These are phyloP conservation scores for Macrostomum lignano DNA, from an alignment of 1,140 invertebrate genomes.

Conservation along the genomic window DNA sequence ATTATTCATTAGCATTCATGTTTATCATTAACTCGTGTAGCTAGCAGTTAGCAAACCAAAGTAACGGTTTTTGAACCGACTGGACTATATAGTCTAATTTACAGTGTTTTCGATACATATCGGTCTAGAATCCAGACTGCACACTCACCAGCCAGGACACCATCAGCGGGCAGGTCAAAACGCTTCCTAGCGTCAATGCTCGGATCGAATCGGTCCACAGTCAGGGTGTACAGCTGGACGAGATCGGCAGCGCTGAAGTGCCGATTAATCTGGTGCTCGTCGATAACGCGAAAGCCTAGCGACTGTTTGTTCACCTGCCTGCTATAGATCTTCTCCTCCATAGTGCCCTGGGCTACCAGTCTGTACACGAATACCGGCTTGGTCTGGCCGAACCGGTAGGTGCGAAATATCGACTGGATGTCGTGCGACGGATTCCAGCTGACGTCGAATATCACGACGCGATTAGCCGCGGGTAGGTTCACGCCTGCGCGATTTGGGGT, in stretches of 20 bases:
- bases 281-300: constrained; percentile 65
- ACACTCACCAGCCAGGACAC: too few relatives aligned
- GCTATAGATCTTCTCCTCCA: constrained; percentile 96
- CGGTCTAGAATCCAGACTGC: too few relatives aligned
- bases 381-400: constrained; percentile 52
- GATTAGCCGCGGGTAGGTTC: constrained; percentile 72
- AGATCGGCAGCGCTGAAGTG: constrained; percentile 67
- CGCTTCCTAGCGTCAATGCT: too few relatives aligned
- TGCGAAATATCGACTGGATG: constrained; percentile 82
- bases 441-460: constrained; percentile 84
- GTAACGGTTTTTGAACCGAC: too few relatives aligned
- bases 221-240: constrained; percentile 54
- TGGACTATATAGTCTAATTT: too few relatives aligned
- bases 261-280: constrained; percentile 79
- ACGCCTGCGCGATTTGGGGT: too few relatives aligned
- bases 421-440: constrained; percentile 94
- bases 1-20: too few relatives aligned
- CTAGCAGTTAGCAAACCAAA: too few relatives aligned
- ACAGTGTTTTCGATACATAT: too few relatives aligned
- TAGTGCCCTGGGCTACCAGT: constrained; percentile 60
- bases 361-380: constrained; percentile 88
- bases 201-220: constrained; percentile 33
- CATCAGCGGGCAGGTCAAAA: too few relatives aligned
- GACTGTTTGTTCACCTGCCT: constrained; percentile 72
- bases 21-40: too few relatives aligned